Conservation (phyloP, 2,888 invertebrate genomes). For the Zygogramma bicolorata region DNA sequence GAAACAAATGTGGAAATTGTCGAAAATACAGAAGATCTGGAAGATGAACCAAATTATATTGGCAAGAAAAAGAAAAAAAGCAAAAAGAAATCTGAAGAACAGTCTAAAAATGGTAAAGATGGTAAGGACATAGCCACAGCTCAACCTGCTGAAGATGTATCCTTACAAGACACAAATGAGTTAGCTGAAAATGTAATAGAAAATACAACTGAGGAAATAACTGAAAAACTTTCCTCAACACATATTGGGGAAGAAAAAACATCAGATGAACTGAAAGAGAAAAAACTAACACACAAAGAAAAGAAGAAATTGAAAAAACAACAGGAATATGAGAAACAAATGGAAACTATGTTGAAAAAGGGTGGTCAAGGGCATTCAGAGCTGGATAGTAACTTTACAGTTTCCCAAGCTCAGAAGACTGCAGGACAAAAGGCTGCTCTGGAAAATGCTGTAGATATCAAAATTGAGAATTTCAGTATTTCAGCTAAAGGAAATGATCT, state of each 20-base stretch:
- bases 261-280: slow-evolving; percentile 66
- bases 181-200: slow-evolving; percentile 22
- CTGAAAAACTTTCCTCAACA: slow-evolving; percentile 39
- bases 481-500: slow-evolving; percentile 97
- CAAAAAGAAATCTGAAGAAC: slow-evolving; percentile 9
- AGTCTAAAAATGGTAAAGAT: slow-evolving; percentile 16
- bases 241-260: slow-evolving; percentile 39
- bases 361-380: slow-evolving; percentile 92
- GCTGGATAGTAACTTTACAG: slow-evolving; percentile 93
- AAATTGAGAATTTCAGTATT: slow-evolving; percentile 98
- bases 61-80: slow-evolving; percentile 23
- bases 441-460: slow-evolving; percentile 97
- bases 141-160: too few relatives aligned
- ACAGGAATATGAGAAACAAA: slow-evolving; percentile 88
- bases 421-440: slow-evolving; percentile 82
- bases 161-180: slow-evolving; percentile 9
- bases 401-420: slow-evolving; percentile 85
- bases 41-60: slow-evolving; percentile 24
- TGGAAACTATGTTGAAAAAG: slow-evolving; percentile 87
- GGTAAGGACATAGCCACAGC: too few relatives aligned
- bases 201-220: slow-evolving; percentile 28
- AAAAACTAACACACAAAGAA: slow-evolving; percentile 90
- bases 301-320: slow-evolving; percentile 92
- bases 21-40: slow-evolving; percentile 27
- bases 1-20: slow-evolving; percentile 40